Percentiles rank a stretch among this genome's conserved stretches.
phyloP scores from a whole-genome alignment of 1,140 invertebrate genomes.

The Branchinecta lynchi region DNA sequence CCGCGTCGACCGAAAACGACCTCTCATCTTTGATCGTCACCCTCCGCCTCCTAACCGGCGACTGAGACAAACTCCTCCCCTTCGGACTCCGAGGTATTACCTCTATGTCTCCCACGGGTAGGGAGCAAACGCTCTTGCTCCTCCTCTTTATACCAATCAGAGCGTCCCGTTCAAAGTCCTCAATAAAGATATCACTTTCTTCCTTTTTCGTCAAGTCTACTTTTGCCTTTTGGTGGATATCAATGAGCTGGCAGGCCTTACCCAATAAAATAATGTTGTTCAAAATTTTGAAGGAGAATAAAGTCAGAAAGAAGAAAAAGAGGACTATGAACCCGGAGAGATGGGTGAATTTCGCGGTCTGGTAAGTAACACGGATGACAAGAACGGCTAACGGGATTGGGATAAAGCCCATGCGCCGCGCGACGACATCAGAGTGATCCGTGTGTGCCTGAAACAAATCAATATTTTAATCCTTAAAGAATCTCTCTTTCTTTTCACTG shows the following conservation, averaged over 20 bases:
- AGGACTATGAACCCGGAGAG: slow-evolving; percentile 47
- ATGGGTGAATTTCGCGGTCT: slow-evolving; percentile 46
- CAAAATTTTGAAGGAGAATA: slow-evolving; percentile 63
- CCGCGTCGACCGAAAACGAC: not conserved
- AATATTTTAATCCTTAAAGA: slow-evolving; percentile 15
- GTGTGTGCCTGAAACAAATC: slow-evolving; percentile 58
- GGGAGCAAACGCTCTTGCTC: slow-evolving; percentile 27
- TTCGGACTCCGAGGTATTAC: slow-evolving; percentile 26
- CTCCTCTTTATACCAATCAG: slow-evolving; percentile 32
- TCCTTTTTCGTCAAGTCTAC: slow-evolving; percentile 25
- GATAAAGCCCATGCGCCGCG: slow-evolving; percentile 92
- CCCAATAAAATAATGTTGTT: slow-evolving; percentile 76
- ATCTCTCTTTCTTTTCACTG: not conserved
- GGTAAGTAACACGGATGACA: slow-evolving; percentile 59
- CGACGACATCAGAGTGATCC: slow-evolving; percentile 92
- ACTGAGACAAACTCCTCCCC: slow-evolving; percentile 3
- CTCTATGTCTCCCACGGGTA: slow-evolving; percentile 24
- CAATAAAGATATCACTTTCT: slow-evolving; percentile 13
- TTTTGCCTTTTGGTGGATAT: slow-evolving; percentile 46
- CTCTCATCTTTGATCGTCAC: not conserved
- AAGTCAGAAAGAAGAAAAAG: slow-evolving; percentile 55
- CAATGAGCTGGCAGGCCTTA: slow-evolving; percentile 65
- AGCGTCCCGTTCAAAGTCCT: slow-evolving; percentile 27
- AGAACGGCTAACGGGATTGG: slow-evolving; percentile 86
- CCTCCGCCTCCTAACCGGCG: not conserved